Evolutionary conservation across 2,888 invertebrate species (phyloP).

Genomic region (Geotrupes spiniger): DNA sequence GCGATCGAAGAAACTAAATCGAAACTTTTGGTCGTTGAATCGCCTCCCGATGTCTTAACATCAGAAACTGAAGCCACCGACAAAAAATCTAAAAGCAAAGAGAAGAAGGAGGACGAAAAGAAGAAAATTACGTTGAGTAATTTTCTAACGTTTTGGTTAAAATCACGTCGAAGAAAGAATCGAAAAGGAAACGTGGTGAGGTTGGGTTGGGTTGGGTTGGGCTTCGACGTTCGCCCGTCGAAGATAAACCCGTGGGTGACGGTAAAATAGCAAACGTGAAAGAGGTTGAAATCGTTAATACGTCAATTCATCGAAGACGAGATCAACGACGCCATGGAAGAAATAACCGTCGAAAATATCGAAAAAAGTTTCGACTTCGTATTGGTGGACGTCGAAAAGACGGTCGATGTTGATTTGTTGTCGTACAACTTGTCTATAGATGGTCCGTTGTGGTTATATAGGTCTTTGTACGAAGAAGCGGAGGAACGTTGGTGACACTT

Average conservation of each 20-base stretch:
- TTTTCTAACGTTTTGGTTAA: constrained; percentile 21
- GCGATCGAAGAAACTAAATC: too few relatives aligned
- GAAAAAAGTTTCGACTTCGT: too few relatives aligned
- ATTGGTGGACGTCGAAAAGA: too few relatives aligned
- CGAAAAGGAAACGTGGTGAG: constrained; percentile 9
- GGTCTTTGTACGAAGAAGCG: constrained; percentile 62
- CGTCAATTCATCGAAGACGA: too few relatives aligned
- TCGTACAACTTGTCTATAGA: constrained; percentile 39
- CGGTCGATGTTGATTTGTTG: background rate
- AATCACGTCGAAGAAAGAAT: constrained; percentile 17
- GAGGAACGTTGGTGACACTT: constrained; percentile 61
- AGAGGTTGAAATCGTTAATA: background rate
- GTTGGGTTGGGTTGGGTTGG: background rate
- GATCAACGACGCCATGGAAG: too few relatives aligned
- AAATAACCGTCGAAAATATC: too few relatives aligned
- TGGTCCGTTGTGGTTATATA: constrained; percentile 60
- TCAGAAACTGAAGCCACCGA: constrained; percentile 12
- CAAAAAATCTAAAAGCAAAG: constrained; percentile 14
- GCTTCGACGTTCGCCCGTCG: background rate
- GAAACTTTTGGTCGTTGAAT: background rate
- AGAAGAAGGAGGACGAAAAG: constrained; percentile 18
- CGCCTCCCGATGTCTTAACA: background rate
- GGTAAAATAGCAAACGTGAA: background rate
- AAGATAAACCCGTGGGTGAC: background rate
- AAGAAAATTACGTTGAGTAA: constrained; percentile 19